phyloP scores from a whole-genome alignment of 2,113 vertebrate species.

The Corynorhinus townsendii region DNA sequence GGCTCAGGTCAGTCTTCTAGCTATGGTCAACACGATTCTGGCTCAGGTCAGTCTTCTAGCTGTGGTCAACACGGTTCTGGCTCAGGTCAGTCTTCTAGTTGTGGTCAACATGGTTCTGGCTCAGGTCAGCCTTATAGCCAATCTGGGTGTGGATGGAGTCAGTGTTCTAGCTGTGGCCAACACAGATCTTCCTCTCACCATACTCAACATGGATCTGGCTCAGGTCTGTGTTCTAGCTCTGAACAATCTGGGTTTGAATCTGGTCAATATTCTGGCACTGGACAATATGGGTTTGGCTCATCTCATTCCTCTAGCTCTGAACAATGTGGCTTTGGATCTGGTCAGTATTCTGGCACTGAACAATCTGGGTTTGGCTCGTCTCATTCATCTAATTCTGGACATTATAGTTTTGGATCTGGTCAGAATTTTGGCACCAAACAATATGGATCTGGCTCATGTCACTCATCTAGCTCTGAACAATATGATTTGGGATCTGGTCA shows the following conservation, averaged over 20 bases:
- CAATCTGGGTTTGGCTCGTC: not conserved
- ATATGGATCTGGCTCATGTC: not conserved
- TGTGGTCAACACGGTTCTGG: not conserved
- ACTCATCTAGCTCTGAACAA: not conserved
- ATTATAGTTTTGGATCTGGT: not conserved
- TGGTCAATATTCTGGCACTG: not conserved
- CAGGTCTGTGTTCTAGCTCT: not conserved
- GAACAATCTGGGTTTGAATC: not conserved
- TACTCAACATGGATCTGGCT: not conserved
- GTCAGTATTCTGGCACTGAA: not conserved
- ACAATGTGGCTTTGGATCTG: not conserved
- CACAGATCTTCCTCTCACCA: no score
- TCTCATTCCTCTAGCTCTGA: not conserved
- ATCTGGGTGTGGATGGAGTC: no score
- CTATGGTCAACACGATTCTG: not conserved
- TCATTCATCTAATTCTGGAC: not conserved
- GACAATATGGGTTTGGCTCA: not conserved
- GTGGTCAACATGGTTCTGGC: fast-evolving
- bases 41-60: not conserved
- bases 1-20: not conserved
- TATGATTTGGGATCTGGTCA: not conserved
- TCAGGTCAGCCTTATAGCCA: not conserved
- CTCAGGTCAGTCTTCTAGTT: not conserved
- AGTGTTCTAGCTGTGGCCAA: not conserved
- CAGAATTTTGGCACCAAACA: not conserved